Evolutionary conservation across 2,113 vertebrate species (phyloP).

Genomic region (Cephalopholis sonnerati): DNA sequence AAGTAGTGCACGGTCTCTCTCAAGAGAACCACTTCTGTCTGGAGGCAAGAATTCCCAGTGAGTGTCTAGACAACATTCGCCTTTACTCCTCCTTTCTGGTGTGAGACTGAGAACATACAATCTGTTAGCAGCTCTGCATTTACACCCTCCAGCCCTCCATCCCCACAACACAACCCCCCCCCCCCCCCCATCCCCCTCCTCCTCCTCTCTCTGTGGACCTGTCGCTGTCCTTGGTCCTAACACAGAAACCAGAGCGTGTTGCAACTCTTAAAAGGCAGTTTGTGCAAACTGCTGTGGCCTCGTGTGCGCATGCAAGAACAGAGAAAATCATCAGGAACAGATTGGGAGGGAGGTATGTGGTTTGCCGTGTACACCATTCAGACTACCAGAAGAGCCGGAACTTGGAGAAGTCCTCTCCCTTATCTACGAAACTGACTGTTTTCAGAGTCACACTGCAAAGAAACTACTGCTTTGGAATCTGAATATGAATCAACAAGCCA

Average conservation of each 20-base stretch:
- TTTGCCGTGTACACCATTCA: neutral
- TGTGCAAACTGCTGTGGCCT: constrained; percentile 55
- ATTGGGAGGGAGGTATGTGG: neutral
- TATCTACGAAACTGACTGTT: constrained; percentile 1
- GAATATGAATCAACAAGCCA: neutral
- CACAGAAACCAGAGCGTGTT: constrained; percentile 47
- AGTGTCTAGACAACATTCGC: constrained; percentile 44
- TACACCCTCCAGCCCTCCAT: constrained; percentile 59
- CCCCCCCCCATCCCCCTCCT: constrained; percentile 24
- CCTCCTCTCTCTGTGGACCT: constrained; percentile 64
- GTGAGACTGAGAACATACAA: constrained; percentile 77
- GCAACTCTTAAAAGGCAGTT: constrained; percentile 77
- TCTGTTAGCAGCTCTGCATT: constrained; percentile 77
- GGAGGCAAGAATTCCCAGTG: constrained; percentile 28
- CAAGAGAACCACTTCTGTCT: constrained; percentile 31
- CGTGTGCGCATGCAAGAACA: constrained; percentile 34
- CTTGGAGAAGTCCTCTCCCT: neutral
- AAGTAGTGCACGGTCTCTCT: neutral
- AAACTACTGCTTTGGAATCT: neutral
- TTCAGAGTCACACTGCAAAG: neutral
- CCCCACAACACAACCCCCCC: constrained; percentile 47
- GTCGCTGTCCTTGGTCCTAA: constrained; percentile 72
- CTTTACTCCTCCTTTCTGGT: constrained; percentile 53
- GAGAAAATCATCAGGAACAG: constrained; percentile 28
- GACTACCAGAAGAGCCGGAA: constrained; percentile 6